Evolutionary conservation across 2,797 vertebrate genomes (phyloP), one percentile per base, ranked within the genome.

Genomic region (Phoeniculus purpureus): DNA sequence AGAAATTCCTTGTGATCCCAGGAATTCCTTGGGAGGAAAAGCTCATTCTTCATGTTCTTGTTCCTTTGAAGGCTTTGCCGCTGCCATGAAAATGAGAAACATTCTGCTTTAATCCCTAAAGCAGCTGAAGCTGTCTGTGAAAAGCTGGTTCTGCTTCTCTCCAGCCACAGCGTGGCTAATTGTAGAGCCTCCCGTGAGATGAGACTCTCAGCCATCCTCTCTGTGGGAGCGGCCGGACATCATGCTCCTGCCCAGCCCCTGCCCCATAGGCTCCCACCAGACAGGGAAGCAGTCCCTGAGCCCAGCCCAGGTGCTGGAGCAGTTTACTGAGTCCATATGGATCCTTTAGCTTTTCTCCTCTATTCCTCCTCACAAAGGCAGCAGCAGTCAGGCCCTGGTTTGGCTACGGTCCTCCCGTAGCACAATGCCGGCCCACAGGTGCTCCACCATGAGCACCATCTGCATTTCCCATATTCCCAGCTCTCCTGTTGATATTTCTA

Each of bases 131-230:
- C 25, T n/a, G 68, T 59, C 56, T 13, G 47, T 20, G 12, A 52
- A 67, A 73, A 56, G 37, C 70, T 74, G 82, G 21, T 47, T 83
- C 83, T 74, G 88, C 51, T 52, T 85, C 82, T 58, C 65, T 85
- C 54, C 80, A 74, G 85, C 26, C 65, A 48, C 1, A 1, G 58
- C 54, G 32, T 6, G 76, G 80, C 56, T 81, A 60, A 90, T 72
- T 65, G 9, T 54, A 43, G 70, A 31, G 34, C 19, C 17, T 56
- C 68, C 62, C 5, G 0, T 0, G 56, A 67, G 76, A 32, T 1
- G 1, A 81, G 52, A 78, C 66, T 65, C 71, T 62, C 86, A 48
- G 27, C 9, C n/a, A 1, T 16, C 32, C 61, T 52, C 76, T 4
- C n/a, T 3, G 12, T 43, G 62, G 72, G 50, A 43, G 6, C 1